Conservation (phyloP, 2,888 invertebrate genomes). For the Neoitamus cyanurus region DNA sequence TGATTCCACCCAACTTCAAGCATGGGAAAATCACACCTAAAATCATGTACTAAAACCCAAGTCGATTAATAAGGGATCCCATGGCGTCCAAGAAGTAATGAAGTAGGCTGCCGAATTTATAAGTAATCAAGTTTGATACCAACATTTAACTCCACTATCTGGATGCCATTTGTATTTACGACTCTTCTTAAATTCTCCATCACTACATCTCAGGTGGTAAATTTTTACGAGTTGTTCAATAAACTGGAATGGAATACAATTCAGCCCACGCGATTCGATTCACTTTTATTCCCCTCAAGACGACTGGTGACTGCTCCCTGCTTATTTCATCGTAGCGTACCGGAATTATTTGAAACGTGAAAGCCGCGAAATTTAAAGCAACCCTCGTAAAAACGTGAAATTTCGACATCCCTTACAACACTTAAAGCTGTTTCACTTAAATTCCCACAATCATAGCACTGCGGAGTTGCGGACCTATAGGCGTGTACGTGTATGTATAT, state of each 20-base stretch:
- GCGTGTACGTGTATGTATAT: neutral
- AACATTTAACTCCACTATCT: neutral
- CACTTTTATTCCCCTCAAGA: conserved; percentile 14
- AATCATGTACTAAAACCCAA: neutral
- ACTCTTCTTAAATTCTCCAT: conserved; percentile 20
- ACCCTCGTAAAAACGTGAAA: neutral
- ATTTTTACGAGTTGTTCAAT: conserved; percentile 44
- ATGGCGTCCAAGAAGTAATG: neutral
- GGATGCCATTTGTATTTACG: conserved; percentile 32
- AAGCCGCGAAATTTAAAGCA: neutral
- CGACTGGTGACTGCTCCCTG: neutral
- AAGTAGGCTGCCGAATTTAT: neutral
- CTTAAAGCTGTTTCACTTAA: neutral
- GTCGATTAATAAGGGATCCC: neutral
- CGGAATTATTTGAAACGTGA: neutral
- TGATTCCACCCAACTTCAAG: too few relatives aligned
- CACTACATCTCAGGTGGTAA: conserved; percentile 30
- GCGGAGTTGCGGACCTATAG: too few relatives aligned
- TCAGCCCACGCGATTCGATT: neutral
- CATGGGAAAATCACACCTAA: neutral
- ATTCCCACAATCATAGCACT: too few relatives aligned
- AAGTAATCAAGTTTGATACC: conserved; percentile 16
- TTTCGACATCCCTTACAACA: neutral
- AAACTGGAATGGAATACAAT: conserved; percentile 41
- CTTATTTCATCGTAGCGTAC: neutral